A percentile compares a stretch with the other conserved stretches of the same genome.
Conservation (phyloP, 1,140 invertebrate species). For the Zaprionus davidi region DNA sequence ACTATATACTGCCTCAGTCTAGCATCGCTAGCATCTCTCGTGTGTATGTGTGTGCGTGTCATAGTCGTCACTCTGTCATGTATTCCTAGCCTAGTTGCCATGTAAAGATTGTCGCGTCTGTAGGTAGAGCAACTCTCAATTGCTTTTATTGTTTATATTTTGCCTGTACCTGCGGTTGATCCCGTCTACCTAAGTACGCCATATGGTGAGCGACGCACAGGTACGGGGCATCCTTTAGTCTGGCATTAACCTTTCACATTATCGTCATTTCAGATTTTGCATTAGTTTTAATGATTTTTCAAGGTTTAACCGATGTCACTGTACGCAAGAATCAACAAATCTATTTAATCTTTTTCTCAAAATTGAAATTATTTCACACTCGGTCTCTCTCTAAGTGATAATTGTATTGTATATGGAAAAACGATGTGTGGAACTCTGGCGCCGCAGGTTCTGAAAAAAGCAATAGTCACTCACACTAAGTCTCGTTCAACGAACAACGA, state of each 20-base stretch:
- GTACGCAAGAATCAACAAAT: background rate
- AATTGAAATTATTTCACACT: conserved; percentile 15
- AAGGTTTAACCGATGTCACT: background rate
- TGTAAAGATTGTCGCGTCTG: background rate
- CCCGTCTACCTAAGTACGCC: background rate
- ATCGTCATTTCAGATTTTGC: conserved; percentile 6
- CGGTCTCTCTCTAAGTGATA: conserved; percentile 2
- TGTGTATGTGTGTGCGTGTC: background rate
- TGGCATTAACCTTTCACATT: background rate
- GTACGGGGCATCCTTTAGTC: background rate
- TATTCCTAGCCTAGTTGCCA: conserved; percentile 4
- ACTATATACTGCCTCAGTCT: background rate
- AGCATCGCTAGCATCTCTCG: conserved; percentile 6
- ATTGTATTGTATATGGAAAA: conserved; percentile 11
- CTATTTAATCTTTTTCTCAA: background rate
- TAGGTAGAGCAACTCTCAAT: conserved; percentile 4
- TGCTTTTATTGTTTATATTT: background rate
- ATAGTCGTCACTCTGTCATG: background rate
- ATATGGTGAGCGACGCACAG: background rate
- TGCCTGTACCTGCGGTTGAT: conserved; percentile 6
- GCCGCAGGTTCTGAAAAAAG: conserved; percentile 32
- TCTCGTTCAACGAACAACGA: conserved; percentile 53
- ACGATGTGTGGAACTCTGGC: conserved; percentile 13
- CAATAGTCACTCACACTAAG: conserved; percentile 41
- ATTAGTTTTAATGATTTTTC: background rate